phyloP scores from a whole-genome alignment of 2,888 invertebrate genomes.

The Dolichopus griseipennis region DNA sequence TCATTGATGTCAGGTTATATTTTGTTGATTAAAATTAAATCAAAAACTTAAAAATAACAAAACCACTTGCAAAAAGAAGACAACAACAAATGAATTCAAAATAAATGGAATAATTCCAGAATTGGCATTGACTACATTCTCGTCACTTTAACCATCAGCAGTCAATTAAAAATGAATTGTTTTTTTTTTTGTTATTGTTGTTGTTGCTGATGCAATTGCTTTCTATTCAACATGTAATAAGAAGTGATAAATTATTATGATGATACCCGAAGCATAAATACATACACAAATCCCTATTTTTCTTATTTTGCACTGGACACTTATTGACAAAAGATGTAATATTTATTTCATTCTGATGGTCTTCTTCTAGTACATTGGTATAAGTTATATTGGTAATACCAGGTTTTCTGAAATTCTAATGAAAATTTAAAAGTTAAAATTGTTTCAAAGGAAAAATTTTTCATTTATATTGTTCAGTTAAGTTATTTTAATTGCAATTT shows the following conservation, averaged over 20 bases:
- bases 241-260: conserved; percentile 4
- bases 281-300: no score
- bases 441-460: not conserved
- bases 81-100: not conserved
- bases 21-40: no score
- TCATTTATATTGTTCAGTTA: not conserved
- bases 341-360: no score
- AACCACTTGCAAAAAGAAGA: not conserved
- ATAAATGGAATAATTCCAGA: not conserved
- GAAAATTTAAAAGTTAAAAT: not conserved
- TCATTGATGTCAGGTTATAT: no score
- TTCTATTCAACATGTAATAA: not conserved
- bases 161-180: not conserved
- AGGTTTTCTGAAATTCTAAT: not conserved
- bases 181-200: not conserved
- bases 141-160: not conserved
- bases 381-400: not conserved
- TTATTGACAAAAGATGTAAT: no score
- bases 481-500: not conserved
- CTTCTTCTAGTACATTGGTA: no score
- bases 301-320: no score
- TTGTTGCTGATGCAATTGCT: not conserved
- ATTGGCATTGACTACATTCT: conserved; percentile 1
- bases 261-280: not conserved
- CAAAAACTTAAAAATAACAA: not conserved